These are phyloP conservation scores for Sebastes steindachneri DNA, from an alignment of 2,797 vertebrate species.

Conservation along the genomic window DNA sequence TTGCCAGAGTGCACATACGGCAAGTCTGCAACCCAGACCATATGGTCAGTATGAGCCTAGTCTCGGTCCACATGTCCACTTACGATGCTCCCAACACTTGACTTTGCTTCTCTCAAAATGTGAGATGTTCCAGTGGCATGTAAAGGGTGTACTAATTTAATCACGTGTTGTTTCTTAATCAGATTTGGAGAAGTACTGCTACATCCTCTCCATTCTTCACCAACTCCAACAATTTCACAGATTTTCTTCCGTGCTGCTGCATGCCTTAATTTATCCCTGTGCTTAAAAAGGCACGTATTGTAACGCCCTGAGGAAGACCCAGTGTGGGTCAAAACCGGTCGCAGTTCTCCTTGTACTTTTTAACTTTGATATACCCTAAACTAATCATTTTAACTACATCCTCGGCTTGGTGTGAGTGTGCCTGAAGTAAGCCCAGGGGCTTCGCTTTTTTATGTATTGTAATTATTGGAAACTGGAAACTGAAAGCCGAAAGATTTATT, in stretches of 20 bases:
- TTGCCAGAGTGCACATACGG: conserved; percentile 44
- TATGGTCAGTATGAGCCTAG: conserved; percentile 14
- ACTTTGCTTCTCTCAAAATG: conserved; percentile 7
- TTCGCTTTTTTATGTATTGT: background rate
- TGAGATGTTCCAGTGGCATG: background rate
- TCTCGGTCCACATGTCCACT: conserved; percentile 2
- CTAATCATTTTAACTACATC: background rate
- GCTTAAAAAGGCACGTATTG: conserved; percentile 5
- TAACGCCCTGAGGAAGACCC: background rate
- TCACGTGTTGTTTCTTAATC: conserved; percentile 23
- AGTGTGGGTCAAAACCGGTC: background rate
- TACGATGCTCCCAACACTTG: background rate
- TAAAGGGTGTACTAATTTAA: background rate
- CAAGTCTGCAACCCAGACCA: conserved; percentile 16
- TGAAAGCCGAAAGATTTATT: background rate
- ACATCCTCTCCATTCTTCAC: conserved; percentile 15
- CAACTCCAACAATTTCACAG: conserved; percentile 13
- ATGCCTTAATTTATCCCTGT: conserved; percentile 2
- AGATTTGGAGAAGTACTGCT: conserved; percentile 4
- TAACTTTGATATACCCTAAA: background rate
- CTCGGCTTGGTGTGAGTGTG: background rate
- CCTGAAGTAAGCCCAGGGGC: background rate
- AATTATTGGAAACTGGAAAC: conserved; percentile 11
- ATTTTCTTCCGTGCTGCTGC: background rate
- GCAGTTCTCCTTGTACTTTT: background rate